Base-by-base conservation (phyloP, 1,140 invertebrate species). In the Helicoverpa zea region DNA sequence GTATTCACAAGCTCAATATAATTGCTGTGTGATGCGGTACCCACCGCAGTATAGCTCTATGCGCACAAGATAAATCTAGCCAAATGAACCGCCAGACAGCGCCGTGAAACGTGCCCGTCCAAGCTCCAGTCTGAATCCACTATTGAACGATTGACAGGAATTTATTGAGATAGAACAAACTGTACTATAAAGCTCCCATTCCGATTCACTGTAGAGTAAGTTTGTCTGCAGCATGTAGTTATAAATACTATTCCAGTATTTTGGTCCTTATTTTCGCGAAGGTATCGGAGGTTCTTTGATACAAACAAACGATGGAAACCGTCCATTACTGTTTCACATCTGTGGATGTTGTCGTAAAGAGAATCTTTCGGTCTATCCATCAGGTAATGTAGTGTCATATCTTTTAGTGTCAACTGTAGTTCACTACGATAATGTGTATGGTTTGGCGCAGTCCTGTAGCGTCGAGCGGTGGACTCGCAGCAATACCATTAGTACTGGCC, bases 401-500 rank as follows among this genome's bases (percentile, higher is more conserved):
- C 35, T 29, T 13, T 23, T 61, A 1, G 16, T 29, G 13, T 13
- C 58, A 30, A 23, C 29, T 12, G 23, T 18, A 58, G 16, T 7
- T 18, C n/a, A 10, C 58, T 13, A 12, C 23, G 12, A 12, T 30
- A 29, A 61, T 3, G 12, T 30, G 58, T 30, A 23, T 14, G 23
- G 10, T 29, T 7, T 43, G 35, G 35, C 35, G 35, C 35, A 43
- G 35, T 43, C 35, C 35, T 43, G 35, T 43, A 43, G 35, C 13
- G 54, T n/a, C 23, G 11, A 13, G 3, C 2, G 9, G 58, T 30
- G 54, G 4, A 16, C 23, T 11, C 23, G 10, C 13, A 61, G 58
- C 58, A 61, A 61, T 61, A 61, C 23, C 58, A 61, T 61, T 61
- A 61, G 58, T 59, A 29, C 58, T 30, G 58, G 23, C 58, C 1